phyloP scores from a whole-genome alignment of 2,797 vertebrate species.

The Mycteria americana region DNA sequence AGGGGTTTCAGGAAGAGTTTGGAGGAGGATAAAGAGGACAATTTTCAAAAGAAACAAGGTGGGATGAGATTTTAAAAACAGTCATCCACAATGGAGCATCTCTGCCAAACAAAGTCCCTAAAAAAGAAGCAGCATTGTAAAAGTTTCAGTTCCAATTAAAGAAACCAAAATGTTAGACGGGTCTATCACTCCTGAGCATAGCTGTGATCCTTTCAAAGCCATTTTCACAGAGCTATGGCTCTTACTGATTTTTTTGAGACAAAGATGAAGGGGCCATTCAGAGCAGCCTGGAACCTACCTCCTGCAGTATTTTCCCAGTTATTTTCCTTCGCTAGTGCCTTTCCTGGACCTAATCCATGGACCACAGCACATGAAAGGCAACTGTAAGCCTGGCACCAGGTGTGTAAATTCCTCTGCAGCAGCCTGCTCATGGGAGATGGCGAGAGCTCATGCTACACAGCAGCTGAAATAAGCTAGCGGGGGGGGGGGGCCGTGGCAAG shows the following conservation, averaged over 20 bases:
- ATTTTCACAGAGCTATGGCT: background rate
- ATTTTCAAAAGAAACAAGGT: background rate
- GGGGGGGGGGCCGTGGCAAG: background rate
- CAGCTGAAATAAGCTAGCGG: background rate
- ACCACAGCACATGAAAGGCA: slow-evolving; percentile 43
- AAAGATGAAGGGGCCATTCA: slow-evolving; percentile 51
- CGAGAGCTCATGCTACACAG: background rate
- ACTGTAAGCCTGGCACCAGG: slow-evolving; percentile 20
- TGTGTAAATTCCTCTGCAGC: background rate
- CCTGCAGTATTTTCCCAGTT: slow-evolving; percentile 24
- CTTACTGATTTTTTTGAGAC: background rate
- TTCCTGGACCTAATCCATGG: slow-evolving; percentile 33
- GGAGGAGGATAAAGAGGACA: background rate
- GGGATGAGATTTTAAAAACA: background rate
- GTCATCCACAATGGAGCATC: background rate
- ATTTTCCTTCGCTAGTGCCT: background rate
- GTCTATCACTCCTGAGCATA: background rate
- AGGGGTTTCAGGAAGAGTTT: background rate
- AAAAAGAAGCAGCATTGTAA: background rate
- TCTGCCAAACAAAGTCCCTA: background rate
- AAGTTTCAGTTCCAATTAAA: background rate
- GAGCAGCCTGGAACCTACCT: background rate
- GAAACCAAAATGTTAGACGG: background rate
- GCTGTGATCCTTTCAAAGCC: background rate
- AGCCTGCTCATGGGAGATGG: background rate